Evolutionary conservation across 2,888 invertebrate genomes (phyloP).

Genomic region (Myopa tessellatipennis): DNA sequence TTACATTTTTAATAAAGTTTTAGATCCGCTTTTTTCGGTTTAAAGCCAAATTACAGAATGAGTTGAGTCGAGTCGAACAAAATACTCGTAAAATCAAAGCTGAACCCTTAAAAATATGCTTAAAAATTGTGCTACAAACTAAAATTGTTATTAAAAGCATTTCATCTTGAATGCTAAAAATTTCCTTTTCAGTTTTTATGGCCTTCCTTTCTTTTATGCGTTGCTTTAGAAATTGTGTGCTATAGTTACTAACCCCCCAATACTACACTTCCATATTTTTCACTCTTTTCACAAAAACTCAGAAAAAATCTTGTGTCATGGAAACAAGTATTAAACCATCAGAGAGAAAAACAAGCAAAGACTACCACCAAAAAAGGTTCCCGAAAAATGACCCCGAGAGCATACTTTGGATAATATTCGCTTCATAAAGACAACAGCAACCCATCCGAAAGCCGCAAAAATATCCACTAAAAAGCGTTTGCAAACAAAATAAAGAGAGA

Average conservation of each 20-base stretch:
- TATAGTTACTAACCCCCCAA: neutral
- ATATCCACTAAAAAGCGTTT: neutral
- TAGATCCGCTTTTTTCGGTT: neutral
- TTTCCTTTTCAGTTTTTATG: slow-evolving; percentile 35
- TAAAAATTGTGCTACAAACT: slow-evolving; percentile 9
- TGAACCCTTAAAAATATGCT: neutral
- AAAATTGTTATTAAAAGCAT: slow-evolving; percentile 39
- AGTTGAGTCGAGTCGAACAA: neutral
- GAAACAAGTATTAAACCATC: neutral
- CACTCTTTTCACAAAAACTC: neutral
- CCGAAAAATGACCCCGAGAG: slow-evolving; percentile 24
- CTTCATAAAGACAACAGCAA: slow-evolving; percentile 27
- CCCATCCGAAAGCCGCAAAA: neutral
- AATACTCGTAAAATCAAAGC: neutral
- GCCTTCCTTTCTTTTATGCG: slow-evolving; percentile 6
- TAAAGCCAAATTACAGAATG: no score
- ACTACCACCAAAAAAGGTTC: neutral
- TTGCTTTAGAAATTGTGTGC: slow-evolving; percentile 19
- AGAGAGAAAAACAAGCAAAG: neutral
- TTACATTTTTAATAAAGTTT: neutral
- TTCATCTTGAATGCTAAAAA: slow-evolving; percentile 36
- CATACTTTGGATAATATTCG: slow-evolving; percentile 28
- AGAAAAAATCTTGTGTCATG: neutral
- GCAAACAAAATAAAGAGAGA: neutral
- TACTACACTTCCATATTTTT: neutral